Evolutionary conservation across 2,113 vertebrate genomes (phyloP).

Genomic region (Actinemys pallida): DNA sequence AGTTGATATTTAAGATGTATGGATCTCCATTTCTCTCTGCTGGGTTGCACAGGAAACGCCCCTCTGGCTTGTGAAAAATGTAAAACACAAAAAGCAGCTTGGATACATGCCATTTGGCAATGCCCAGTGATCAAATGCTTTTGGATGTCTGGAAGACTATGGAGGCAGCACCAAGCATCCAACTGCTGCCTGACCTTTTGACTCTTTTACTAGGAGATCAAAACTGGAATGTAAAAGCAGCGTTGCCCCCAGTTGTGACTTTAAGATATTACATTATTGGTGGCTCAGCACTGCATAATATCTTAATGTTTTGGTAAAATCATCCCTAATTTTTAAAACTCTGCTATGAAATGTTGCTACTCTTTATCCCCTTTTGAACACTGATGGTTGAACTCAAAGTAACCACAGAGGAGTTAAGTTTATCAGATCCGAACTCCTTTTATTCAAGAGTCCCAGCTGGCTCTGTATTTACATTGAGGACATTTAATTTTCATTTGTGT

Average conservation of each 20-base stretch:
- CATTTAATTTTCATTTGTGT: slow-evolving; percentile 9
- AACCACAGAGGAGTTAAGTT: background rate
- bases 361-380: background rate
- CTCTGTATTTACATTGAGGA: slow-evolving; percentile 1
- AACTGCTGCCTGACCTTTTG: background rate
- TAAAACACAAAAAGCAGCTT: background rate
- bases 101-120: background rate
- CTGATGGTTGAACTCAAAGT: background rate
- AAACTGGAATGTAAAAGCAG: background rate
- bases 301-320: background rate
- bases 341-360: background rate
- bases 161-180: background rate
- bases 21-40: background rate
- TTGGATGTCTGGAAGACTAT: background rate
- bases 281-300: background rate
- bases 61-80: background rate
- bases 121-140: background rate
- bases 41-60: background rate
- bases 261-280: background rate
- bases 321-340: background rate
- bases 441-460: background rate
- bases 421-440: background rate
- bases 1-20: background rate
- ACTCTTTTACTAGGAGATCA: background rate
- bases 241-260: background rate